Percentiles rank a stretch among this genome's conserved stretches.
Evolutionary conservation across 2,888 invertebrate genomes (phyloP).

Genomic region (Aelia acuminata): DNA sequence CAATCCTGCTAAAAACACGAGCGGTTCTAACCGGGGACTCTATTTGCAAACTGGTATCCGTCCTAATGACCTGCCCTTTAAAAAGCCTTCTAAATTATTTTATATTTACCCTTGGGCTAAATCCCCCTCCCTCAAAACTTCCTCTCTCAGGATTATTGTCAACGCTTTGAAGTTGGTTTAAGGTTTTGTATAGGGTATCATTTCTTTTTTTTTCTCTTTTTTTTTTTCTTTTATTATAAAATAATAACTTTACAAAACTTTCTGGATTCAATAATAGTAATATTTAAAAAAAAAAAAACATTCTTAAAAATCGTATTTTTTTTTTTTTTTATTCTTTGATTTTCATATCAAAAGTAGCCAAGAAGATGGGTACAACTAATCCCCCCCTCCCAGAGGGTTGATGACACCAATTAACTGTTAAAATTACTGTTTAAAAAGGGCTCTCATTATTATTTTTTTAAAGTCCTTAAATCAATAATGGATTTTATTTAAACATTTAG

Average conservation of each 20-base stretch:
- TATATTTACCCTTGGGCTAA: conserved; percentile 24
- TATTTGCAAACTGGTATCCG: conserved; percentile 62
- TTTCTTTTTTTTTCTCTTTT: background rate
- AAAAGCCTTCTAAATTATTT: conserved; percentile 60
- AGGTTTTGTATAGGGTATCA: background rate
- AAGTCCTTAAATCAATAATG: too few species aligned
- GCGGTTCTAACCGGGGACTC: conserved; percentile 53
- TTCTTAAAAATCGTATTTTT: too few species aligned
- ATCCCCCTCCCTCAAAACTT: background rate
- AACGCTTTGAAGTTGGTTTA: conserved; percentile 9
- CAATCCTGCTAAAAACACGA: conserved; percentile 67
- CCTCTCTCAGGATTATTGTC: background rate
- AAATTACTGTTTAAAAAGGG: too few species aligned
- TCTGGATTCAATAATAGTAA: background rate
- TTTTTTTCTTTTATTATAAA: background rate
- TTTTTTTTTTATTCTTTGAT: too few species aligned
- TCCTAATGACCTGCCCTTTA: conserved; percentile 55
- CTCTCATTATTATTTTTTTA: too few species aligned
- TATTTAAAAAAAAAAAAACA: too few species aligned
- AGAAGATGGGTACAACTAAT: too few species aligned
- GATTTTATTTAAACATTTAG: too few species aligned
- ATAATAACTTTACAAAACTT: background rate
- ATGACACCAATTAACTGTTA: too few species aligned
- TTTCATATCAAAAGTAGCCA: too few species aligned
- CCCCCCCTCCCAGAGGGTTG: too few species aligned